Base-by-base conservation (phyloP, 2,797 vertebrate genomes). In the Syngnathus acus region DNA sequence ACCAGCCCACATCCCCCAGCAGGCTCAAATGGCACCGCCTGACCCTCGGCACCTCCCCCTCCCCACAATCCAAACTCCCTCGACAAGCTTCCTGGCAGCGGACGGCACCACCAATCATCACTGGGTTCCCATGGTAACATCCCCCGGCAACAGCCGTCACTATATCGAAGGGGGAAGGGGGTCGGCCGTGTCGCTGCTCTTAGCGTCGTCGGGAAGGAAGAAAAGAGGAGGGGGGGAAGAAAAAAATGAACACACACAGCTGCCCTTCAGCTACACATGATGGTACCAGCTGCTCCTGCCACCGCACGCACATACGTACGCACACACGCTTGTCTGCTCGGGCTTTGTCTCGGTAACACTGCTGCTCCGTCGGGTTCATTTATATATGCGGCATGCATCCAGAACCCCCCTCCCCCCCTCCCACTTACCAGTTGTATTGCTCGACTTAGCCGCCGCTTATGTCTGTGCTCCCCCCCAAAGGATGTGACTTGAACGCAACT, bases 71-170 rank as follows among this genome's bases (percentile, higher is more conserved):
- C 72, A 91, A 81, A 53, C 77, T 90, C 79, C 74, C 92, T 92
- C 86, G 71, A 80, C 81, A 90, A 93, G 90, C 91, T 93, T 90
- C 91, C 93, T 90, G 93, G 91, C 88, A 90, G 93, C 77, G 78
- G 91, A 93, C 92, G 92, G 89, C 93, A 88, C 89, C 71, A 91
- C 92, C 92, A 90, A 93, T 91, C 94, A 94, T 91, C 92, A 92
- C 86, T 89, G 88, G 91, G 93, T 94, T 93, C 87, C 94, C 90
- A 93, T 95, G 82, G 93, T 91, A 94, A 94, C 93, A 84, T 94
- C 92, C 77, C 87, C 92, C 92, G 83, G 93, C 94, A 91, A 94
- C 94, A 93, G 89, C 93, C 93, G 87, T 92, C 94, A 86, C 92
- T 94, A 89, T 93, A 88, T 93, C 94, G 83, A 80, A 86, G 87